Conservation (phyloP, 1,140 invertebrate genomes). For the Saccostrea echinata region DNA sequence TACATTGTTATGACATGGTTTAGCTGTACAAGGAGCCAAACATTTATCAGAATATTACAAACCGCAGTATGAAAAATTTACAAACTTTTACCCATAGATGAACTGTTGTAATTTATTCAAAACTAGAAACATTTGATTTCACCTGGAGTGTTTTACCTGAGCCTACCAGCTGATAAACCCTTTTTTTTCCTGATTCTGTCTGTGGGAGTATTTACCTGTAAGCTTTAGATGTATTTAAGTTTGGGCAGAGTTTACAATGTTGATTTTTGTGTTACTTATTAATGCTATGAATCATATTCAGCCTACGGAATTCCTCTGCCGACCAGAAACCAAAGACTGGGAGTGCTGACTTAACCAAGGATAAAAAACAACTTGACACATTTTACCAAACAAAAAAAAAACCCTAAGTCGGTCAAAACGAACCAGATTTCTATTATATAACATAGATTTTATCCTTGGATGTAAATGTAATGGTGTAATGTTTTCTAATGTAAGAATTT, state of each 20-base stretch:
- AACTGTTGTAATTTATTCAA: too few species aligned
- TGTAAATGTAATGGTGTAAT: not conserved
- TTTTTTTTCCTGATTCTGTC: constrained; percentile 26
- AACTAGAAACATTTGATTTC: too few species aligned
- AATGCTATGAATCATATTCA: constrained; percentile 4
- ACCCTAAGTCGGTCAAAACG: not conserved
- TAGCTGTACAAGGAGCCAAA: too few species aligned
- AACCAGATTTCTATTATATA: constrained; percentile 3
- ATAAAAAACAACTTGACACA: not conserved
- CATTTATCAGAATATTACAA: too few species aligned
- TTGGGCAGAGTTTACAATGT: not conserved
- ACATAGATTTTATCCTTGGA: not conserved
- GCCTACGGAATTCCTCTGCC: not conserved
- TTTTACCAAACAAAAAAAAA: not conserved
- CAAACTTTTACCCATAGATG: too few species aligned
- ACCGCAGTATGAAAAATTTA: too few species aligned
- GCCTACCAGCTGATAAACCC: not conserved
- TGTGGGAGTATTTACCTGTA: constrained; percentile 16
- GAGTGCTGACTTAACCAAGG: not conserved
- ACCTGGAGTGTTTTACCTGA: not conserved
- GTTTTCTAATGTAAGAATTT: too few species aligned
- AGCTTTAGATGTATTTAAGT: not conserved
- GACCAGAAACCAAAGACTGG: not conserved
- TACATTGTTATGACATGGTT: too few species aligned
- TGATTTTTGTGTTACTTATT: constrained; percentile 24